Conservation (phyloP, 2,888 invertebrate species). For the Catocala sponsa region DNA sequence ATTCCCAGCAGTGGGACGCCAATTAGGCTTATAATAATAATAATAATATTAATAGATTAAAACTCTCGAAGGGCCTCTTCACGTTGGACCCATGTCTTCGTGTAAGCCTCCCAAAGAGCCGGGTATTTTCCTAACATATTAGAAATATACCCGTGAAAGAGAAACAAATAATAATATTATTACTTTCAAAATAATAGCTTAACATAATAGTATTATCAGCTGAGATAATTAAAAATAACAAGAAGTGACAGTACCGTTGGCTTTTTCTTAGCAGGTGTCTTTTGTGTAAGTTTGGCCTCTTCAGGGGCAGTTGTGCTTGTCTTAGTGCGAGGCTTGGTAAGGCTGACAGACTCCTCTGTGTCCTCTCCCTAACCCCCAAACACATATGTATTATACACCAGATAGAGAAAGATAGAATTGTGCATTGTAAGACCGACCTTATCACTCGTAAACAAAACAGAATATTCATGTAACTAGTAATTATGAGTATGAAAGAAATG, state of each 20-base stretch:
- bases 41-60: no score
- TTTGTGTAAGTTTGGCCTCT: conserved; percentile 85
- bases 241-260: conserved; percentile 74
- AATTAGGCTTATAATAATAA: no score
- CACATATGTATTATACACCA: conserved; percentile 56
- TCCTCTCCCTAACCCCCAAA: conserved; percentile 80
- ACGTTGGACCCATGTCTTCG: no score
- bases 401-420: conserved; percentile 37
- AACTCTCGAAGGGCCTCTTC: no score
- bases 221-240: conserved; percentile 74
- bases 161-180: no score
- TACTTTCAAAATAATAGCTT: background rate
- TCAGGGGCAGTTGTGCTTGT: conserved; percentile 85
- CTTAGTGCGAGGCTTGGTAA: conserved; percentile 83
- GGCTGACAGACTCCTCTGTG: conserved; percentile 83
- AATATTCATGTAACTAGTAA: background rate
- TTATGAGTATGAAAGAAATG: background rate
- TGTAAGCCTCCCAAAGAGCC: no score
- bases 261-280: conserved; percentile 85
- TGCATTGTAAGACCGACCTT: conserved; percentile 16
- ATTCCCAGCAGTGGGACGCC: no score
- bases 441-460: conserved; percentile 12
- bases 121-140: no score
- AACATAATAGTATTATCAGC: conserved; percentile 25
- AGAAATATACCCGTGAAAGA: no score